phyloP scores from a whole-genome alignment of 2,797 vertebrate genomes.

The Harpia harpyja region DNA sequence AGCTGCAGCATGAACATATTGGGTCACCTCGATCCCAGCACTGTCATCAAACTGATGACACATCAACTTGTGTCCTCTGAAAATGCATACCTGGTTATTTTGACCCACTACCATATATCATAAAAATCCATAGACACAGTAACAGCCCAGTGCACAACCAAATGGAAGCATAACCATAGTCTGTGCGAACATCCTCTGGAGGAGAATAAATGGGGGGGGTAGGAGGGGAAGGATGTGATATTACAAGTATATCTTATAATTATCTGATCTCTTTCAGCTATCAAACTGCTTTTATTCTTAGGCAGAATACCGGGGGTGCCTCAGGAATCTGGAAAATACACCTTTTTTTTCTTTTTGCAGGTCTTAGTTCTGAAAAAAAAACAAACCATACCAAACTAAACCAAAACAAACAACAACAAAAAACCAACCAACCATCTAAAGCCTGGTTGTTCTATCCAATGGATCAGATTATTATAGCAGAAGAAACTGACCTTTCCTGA shows the following conservation, averaged over 20 bases:
- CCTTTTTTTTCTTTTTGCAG: background rate
- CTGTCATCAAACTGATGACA: background rate
- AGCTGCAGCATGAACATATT: background rate
- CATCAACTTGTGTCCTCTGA: background rate
- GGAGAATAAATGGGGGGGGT: background rate
- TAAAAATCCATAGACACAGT: background rate
- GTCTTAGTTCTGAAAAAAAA: background rate
- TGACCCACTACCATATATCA: background rate
- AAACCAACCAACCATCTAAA: background rate
- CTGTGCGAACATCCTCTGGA: background rate
- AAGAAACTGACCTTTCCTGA: background rate
- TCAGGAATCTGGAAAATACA: background rate
- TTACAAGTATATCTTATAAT: background rate
- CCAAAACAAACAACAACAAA: too few species aligned
- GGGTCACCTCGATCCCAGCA: background rate
- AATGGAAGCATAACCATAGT: background rate
- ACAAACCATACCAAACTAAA: too few species aligned
- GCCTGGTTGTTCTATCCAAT: background rate
- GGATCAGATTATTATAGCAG: background rate
- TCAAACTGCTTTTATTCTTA: background rate
- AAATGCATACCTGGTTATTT: background rate
- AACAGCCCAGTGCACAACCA: background rate
- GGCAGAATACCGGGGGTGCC: background rate
- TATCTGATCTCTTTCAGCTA: background rate
- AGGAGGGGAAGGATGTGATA: background rate